Evolutionary conservation across 2,113 vertebrate genomes (phyloP).

Genomic region (Bos indicus): DNA sequence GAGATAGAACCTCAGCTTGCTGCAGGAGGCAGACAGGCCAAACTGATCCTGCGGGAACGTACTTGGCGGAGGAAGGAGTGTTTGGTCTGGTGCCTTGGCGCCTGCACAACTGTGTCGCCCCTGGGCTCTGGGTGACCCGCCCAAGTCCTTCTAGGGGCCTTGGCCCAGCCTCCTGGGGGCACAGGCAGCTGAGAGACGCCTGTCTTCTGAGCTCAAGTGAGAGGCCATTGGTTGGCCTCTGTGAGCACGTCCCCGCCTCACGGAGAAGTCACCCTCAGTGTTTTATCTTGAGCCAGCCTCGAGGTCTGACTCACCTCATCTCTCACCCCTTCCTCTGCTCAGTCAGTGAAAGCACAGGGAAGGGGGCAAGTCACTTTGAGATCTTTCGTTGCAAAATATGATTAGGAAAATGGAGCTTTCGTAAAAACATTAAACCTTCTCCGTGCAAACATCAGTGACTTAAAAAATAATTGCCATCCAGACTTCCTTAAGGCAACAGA

Average conservation of each 20-base stretch:
- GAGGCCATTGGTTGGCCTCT: not conserved
- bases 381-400: not conserved
- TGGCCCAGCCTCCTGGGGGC: no score
- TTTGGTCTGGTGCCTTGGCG: not conserved
- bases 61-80: not conserved
- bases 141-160: not conserved
- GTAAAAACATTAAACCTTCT: not conserved
- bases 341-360: not conserved
- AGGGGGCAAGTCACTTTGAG: not conserved
- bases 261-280: not conserved
- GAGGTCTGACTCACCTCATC: not conserved
- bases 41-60: not conserved
- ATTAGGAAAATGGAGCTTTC: not conserved
- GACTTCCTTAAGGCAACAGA: not conserved
- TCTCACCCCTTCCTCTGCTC: not conserved
- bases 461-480: not conserved
- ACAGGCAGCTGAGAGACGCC: not conserved
- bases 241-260: accelerated
- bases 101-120: not conserved
- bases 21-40: not conserved
- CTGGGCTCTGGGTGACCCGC: not conserved
- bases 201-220: not conserved
- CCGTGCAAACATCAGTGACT: not conserved
- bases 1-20: not conserved
- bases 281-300: not conserved